These are phyloP conservation scores for Gibbula magus DNA, from an alignment of 2,888 invertebrate genomes.

Conservation along the genomic window DNA sequence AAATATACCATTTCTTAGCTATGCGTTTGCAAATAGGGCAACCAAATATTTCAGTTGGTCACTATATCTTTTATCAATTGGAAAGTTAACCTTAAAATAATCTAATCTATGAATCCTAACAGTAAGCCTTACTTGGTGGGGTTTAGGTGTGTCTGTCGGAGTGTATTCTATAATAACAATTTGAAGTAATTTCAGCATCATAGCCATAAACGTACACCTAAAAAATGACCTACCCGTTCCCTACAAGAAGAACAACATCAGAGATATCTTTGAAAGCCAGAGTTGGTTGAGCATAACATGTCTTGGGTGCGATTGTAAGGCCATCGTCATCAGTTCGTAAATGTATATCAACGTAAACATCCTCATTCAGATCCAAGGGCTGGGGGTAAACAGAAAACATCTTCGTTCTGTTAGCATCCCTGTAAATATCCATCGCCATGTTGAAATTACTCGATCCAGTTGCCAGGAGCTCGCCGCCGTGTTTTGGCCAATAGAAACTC, in stretches of 20 bases:
- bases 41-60: no score
- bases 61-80: no score
- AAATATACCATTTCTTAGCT: no score
- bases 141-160: no score
- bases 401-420: neutral
- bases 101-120: no score
- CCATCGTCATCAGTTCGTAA: neutral
- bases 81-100: no score
- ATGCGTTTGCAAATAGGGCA: no score
- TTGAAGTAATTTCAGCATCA: neutral
- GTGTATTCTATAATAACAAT: no score
- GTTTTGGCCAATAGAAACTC: neutral
- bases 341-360: neutral
- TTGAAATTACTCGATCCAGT: neutral
- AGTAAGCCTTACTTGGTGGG: no score
- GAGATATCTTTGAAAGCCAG: neutral
- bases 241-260: neutral
- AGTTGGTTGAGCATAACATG: neutral
- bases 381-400: neutral
- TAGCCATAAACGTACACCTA: neutral
- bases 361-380: neutral
- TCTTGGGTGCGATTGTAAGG: neutral
- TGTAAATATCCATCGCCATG: neutral
- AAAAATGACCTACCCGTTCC: neutral
- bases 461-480: neutral